phyloP scores from a whole-genome alignment of 2,888 invertebrate species.

The Tyria jacobaeae region DNA sequence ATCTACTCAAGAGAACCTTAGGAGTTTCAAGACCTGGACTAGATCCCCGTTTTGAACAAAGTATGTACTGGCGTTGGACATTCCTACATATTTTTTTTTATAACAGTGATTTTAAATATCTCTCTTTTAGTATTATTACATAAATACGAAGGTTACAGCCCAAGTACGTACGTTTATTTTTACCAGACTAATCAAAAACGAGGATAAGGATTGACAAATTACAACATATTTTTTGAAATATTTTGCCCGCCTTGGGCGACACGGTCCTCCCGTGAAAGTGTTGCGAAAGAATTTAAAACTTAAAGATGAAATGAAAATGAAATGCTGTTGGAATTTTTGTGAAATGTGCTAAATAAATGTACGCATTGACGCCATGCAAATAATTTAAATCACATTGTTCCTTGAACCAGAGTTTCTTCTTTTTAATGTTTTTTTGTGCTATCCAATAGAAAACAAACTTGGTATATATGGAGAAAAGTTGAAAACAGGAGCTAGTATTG shows the following conservation, averaged over 20 bases:
- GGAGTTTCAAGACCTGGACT: too few relatives aligned
- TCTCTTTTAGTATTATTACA: too few relatives aligned
- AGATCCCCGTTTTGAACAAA: too few relatives aligned
- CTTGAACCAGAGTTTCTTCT: constrained; percentile 2
- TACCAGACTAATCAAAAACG: too few relatives aligned
- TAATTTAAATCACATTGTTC: constrained; percentile 14
- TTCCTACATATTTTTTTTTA: too few relatives aligned
- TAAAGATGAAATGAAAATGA: constrained; percentile 22
- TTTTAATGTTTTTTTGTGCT: not conserved
- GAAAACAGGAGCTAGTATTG: too few relatives aligned
- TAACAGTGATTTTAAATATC: too few relatives aligned
- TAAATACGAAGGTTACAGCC: too few relatives aligned
- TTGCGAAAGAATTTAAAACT: constrained; percentile 31
- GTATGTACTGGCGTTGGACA: too few relatives aligned
- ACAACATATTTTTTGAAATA: constrained; percentile 31
- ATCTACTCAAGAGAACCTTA: too few relatives aligned
- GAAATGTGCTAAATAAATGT: constrained; percentile 3
- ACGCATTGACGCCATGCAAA: constrained; percentile 8
- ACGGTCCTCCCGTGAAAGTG: constrained; percentile 1
- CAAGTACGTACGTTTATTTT: too few relatives aligned
- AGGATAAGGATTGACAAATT: constrained; percentile 19
- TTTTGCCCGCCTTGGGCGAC: constrained; percentile 20
- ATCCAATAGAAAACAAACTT: not conserved
- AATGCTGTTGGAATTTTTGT: constrained; percentile 22
- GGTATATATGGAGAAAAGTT: not conserved